phyloP scores from a whole-genome alignment of 2,797 vertebrate species.

The Pyrocephalus nanus region DNA sequence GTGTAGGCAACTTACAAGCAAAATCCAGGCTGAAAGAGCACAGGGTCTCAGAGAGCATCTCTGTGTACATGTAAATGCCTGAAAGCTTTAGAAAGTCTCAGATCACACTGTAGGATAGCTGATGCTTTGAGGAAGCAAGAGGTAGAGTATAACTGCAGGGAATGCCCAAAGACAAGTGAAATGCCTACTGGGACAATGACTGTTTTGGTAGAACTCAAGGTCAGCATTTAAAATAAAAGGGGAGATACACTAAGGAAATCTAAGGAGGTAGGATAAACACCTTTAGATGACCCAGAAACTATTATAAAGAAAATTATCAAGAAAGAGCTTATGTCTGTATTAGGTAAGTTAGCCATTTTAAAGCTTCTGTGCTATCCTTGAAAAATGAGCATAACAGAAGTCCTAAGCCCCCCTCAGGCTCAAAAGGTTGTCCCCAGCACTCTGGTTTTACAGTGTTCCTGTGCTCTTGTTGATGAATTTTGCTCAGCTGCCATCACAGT shows the following conservation, averaged over 20 bases:
- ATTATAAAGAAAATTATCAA: not conserved
- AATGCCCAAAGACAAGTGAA: not conserved
- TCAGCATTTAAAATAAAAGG: not conserved
- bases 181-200: not conserved
- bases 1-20: not conserved
- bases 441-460: not conserved
- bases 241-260: not conserved
- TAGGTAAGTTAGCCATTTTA: not conserved
- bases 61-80: not conserved
- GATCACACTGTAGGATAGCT: not conserved
- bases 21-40: not conserved
- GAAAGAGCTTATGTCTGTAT: not conserved
- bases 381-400: not conserved
- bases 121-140: not conserved
- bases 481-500: slow-evolving; percentile 23
- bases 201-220: not conserved
- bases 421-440: not conserved
- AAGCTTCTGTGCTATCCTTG: not conserved
- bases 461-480: not conserved
- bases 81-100: not conserved
- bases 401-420: not conserved
- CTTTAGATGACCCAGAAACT: not conserved
- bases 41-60: not conserved
- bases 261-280: not conserved
- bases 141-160: not conserved